Conservation (phyloP, 1,140 invertebrate genomes). For the Meloidogyne chitwoodi region DNA sequence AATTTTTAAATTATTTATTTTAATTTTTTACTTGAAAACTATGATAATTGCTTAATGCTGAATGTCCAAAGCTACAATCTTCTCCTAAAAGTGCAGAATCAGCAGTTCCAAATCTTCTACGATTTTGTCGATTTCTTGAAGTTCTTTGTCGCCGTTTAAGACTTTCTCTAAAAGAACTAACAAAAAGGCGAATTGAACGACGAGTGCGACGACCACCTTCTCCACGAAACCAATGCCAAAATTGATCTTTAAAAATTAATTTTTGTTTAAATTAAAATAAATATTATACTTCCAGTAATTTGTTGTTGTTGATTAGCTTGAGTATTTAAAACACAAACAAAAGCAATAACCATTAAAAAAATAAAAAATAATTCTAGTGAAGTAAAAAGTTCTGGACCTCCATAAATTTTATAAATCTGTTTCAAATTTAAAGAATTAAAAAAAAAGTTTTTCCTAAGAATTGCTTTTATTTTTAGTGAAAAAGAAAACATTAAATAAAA, state of each 20-base stretch:
- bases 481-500: too few relatives aligned
- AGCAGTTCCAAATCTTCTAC: neutral
- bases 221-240: conserved; percentile 21
- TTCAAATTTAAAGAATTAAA: too few relatives aligned
- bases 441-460: neutral
- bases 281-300: too few relatives aligned
- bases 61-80: neutral
- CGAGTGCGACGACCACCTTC: conserved; percentile 10
- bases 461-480: too few relatives aligned
- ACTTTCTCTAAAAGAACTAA: conserved; percentile 10
- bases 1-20: neutral
- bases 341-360: conserved; percentile 16
- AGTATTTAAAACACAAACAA: conserved; percentile 18
- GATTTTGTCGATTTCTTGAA: neutral
- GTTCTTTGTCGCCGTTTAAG: neutral
- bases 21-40: conserved; percentile 1
- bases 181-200: neutral
- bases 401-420: conserved; percentile 14
- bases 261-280: too few relatives aligned
- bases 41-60: conserved; percentile 6
- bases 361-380: conserved; percentile 9
- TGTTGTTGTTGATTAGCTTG: conserved; percentile 12
- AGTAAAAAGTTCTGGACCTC: conserved; percentile 12
- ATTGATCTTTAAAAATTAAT: neutral
- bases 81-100: conserved; percentile 13